Evolutionary conservation across 37 sponge, comb jelly and placozoan genomes (phyloP), one percentile per base, ranked within the genome.

Genomic region (Lycopodina hypogea): DNA sequence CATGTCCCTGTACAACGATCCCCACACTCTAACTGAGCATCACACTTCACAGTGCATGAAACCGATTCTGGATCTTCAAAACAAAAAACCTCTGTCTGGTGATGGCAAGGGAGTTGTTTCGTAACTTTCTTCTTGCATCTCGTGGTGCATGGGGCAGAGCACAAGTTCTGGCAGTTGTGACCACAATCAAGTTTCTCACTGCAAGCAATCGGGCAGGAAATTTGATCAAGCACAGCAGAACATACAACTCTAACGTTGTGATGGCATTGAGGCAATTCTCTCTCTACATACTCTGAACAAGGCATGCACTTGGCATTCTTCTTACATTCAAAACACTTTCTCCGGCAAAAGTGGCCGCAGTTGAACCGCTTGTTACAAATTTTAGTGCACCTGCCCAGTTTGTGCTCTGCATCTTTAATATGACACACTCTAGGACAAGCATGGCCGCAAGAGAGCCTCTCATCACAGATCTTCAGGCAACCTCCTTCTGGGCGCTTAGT

Each of bases 401-500:
- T 33, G 60, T 95, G 96, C 15, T 89, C 92, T 35, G 33, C 42
- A 32, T 89, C 90, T n/a, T 53, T 37, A 3, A 86, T 80, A 82
- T 95, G 95, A 66, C 95, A 95, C 1, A 82, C 37, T 42, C 82
- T 79, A 19, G 30, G 64, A 59, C 95, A 95, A 19, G 55, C 67
- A 51, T 95, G 95, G 22, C 95, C 95, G 80, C 95, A 95, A 11
- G 33, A 8, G 0, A 95, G 78, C 24, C 95, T 56, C 0, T 18
- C 30, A 12, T 40, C 78, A 58, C 95, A 95, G 0, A 64, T 75
- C 32, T 82, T 63, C 28, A 23, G 40, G 57, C 95, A 95, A 2
- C 95, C 95, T 40, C 95, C 95, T 32, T 95, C 93, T 23, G 88
- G 89, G 40, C 87, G 81, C 52, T 89, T 90, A 18, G 40, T 30